Evolutionary conservation across 2,113 vertebrate genomes (phyloP).

Genomic region (human (Homo sapiens)): DNA sequence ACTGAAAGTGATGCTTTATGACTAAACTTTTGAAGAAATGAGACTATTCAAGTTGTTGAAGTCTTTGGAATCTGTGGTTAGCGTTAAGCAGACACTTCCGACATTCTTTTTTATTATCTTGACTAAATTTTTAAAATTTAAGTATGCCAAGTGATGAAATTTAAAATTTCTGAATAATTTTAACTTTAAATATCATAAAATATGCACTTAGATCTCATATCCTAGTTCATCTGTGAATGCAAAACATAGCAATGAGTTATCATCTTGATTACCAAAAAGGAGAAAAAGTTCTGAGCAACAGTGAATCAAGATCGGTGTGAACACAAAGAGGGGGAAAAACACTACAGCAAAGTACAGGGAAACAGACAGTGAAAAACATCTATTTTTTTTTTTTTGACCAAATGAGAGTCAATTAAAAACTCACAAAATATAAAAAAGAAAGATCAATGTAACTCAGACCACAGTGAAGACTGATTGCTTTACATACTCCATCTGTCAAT

Average conservation of each 20-base stretch:
- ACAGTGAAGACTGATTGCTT: background rate
- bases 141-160: slow-evolving; percentile 13
- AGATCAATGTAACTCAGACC: background rate
- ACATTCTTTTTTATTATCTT: background rate
- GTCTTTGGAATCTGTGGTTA: background rate
- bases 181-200: background rate
- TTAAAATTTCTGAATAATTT: slow-evolving; percentile 10
- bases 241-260: background rate
- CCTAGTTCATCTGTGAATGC: background rate
- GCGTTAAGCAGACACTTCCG: background rate
- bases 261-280: slow-evolving; percentile 24
- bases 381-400: background rate
- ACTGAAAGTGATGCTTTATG: slow-evolving; percentile 67
- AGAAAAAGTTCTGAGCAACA: slow-evolving; percentile 29
- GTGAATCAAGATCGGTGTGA: background rate
- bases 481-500: background rate
- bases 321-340: background rate
- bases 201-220: background rate
- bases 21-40: slow-evolving; percentile 68
- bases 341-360: background rate
- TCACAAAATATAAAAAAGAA: background rate
- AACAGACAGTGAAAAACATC: background rate
- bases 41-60: background rate
- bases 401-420: slow-evolving; percentile 26
- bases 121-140: background rate